Evolutionary conservation across 2,888 invertebrate genomes (phyloP).

Genomic region (Antheraea yamamai): DNA sequence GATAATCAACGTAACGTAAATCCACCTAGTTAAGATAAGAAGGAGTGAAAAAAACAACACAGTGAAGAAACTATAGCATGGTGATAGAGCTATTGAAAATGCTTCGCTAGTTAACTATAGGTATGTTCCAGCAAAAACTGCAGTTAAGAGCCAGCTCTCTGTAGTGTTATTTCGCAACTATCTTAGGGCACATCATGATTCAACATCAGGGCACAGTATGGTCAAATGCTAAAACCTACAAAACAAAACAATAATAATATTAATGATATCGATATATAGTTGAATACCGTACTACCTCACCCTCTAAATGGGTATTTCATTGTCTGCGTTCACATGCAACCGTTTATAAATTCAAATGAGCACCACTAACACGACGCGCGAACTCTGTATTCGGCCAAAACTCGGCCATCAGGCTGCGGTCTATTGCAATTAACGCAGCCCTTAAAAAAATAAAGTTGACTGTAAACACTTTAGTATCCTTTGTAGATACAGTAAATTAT

Average conservation of each 20-base stretch:
- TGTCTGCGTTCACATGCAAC: constrained; percentile 55
- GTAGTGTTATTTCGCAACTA: too few relatives aligned
- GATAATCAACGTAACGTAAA: too few relatives aligned
- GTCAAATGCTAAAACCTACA: too few relatives aligned
- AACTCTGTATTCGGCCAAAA: constrained; percentile 28
- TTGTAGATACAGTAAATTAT: neutral
- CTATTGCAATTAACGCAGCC: constrained; percentile 39
- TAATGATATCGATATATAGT: neutral
- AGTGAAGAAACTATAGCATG: too few relatives aligned
- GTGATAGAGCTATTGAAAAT: too few relatives aligned
- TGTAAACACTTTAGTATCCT: neutral
- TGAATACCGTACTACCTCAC: constrained; percentile 30
- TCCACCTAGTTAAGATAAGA: too few relatives aligned
- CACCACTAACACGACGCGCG: constrained; percentile 31
- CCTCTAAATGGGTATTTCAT: constrained; percentile 55
- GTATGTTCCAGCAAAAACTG: too few relatives aligned
- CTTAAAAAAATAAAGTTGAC: constrained; percentile 32
- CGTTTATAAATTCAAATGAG: constrained; percentile 66
- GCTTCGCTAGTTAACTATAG: too few relatives aligned
- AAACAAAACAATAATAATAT: neutral
- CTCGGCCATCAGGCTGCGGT: constrained; percentile 19
- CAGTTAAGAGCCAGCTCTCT: too few relatives aligned
- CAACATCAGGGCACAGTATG: too few relatives aligned
- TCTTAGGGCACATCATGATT: too few relatives aligned
- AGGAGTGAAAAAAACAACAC: too few relatives aligned